Evolutionary conservation across 35 echinoderm and acorn worm species (phyloP).

Genomic region (Nesometra sesokonis): DNA sequence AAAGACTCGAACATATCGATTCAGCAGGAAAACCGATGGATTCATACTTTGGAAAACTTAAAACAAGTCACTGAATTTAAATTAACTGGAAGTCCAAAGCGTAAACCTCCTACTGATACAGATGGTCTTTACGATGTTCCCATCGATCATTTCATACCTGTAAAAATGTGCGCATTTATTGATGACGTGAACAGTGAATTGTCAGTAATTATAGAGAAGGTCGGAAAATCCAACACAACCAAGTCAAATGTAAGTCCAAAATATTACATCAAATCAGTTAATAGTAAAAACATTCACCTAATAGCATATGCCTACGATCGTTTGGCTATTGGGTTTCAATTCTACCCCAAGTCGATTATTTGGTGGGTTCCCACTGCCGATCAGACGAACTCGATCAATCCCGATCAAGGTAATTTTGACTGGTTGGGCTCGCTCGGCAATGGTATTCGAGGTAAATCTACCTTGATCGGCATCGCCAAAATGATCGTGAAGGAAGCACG

Average conservation of each 20-base stretch:
- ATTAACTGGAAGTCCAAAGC: neutral
- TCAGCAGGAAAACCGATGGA: neutral
- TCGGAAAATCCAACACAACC: neutral
- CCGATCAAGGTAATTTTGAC: no score
- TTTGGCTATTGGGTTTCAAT: no score
- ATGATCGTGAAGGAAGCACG: no score
- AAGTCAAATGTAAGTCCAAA: neutral
- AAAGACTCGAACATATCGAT: neutral
- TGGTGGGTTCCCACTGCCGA: no score
- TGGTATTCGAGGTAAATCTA: no score
- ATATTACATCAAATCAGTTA: no score
- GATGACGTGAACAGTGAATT: neutral
- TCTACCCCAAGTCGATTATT: no score
- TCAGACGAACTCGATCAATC: no score
- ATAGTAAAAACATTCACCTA: no score
- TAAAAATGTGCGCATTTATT: neutral
- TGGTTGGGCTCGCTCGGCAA: no score
- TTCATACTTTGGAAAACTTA: neutral
- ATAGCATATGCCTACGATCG: no score
- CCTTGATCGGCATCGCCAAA: no score
- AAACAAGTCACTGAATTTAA: neutral
- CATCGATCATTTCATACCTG: neutral
- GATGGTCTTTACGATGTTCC: neutral
- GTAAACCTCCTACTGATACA: neutral
- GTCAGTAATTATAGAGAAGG: neutral